Percentiles rank a stretch among this genome's conserved stretches.
These are phyloP conservation scores for Aeoliscus strigatus DNA, from an alignment of 2,797 vertebrate species.

Conservation along the genomic window DNA sequence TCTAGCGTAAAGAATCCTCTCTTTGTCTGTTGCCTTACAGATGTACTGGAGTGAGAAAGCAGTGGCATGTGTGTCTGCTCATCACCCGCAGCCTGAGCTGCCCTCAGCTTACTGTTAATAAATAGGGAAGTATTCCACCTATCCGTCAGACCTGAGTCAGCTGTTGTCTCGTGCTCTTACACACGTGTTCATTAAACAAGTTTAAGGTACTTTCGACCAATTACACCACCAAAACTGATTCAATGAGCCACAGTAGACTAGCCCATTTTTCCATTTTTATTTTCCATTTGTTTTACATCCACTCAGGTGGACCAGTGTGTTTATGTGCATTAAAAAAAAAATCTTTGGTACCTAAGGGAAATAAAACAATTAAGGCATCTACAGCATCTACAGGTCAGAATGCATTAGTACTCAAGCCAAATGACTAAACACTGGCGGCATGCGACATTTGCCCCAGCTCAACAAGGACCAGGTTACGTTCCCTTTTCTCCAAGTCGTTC, in stretches of 20 bases:
- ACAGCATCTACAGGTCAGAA: constrained; percentile 68
- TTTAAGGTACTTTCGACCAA: neutral
- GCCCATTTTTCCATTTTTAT: constrained; percentile 59
- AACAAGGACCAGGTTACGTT: constrained; percentile 29
- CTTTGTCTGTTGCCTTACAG: constrained; percentile 48
- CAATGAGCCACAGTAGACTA: neutral
- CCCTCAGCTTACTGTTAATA: constrained; percentile 44
- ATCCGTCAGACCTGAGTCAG: constrained; percentile 12
- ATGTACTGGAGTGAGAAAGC: constrained; percentile 44
- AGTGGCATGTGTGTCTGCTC: constrained; percentile 19
- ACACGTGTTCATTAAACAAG: constrained; percentile 1
- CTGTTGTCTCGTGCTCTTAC: constrained; percentile 6
- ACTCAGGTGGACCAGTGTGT: constrained; percentile 33
- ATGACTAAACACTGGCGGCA: constrained; percentile 32
- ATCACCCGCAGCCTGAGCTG: constrained; percentile 21
- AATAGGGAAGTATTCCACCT: constrained; percentile 44
- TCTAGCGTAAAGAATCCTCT: constrained; percentile 60
- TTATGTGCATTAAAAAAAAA: constrained; percentile 60
- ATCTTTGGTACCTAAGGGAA: constrained; percentile 75
- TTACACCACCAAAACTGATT: too few relatives aligned
- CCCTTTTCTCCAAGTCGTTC: neutral
- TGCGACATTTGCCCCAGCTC: constrained; percentile 22
- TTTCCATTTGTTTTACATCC: constrained; percentile 29
- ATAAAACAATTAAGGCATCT: constrained; percentile 74
- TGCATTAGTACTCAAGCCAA: constrained; percentile 60